Evolutionary conservation across 2,113 vertebrate genomes (phyloP).

Genomic region (Poeciliopsis occidentalis): DNA sequence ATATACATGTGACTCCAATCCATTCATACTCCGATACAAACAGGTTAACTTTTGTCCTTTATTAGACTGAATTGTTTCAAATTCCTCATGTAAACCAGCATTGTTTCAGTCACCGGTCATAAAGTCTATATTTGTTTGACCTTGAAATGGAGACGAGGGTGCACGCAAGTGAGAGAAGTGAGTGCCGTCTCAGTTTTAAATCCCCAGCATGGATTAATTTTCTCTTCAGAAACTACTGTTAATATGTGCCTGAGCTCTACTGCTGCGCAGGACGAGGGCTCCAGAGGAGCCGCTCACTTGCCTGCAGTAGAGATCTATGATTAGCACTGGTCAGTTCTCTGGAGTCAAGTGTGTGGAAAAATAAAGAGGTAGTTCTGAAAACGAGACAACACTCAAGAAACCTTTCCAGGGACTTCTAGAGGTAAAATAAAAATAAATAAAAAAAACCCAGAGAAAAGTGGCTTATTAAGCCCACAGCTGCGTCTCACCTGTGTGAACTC

Average conservation of each 20-base stretch:
- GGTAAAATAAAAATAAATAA: constrained; percentile 3
- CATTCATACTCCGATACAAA: neutral
- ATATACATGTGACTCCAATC: too few species aligned
- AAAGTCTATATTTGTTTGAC: neutral
- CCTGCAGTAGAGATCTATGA: constrained; percentile 55
- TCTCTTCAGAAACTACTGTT: constrained; percentile 29
- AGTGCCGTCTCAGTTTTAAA: constrained; percentile 20
- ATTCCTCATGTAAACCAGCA: neutral
- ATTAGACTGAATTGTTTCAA: neutral
- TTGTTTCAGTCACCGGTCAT: neutral
- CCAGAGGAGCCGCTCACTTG: constrained; percentile 48
- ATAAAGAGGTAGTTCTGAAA: constrained; percentile 17
- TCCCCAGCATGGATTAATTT: constrained; percentile 32
- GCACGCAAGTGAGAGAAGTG: constrained; percentile 9
- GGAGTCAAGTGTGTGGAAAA: constrained; percentile 35
- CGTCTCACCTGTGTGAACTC: constrained; percentile 91
- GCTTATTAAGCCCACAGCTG: constrained; percentile 52
- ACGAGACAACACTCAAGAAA: constrained; percentile 43
- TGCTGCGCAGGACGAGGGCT: constrained; percentile 43
- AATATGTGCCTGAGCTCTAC: constrained; percentile 43
- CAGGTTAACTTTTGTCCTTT: neutral
- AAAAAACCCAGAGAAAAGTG: constrained; percentile 24
- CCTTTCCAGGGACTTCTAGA: constrained; percentile 55
- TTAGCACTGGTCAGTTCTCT: constrained; percentile 58
- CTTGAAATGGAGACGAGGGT: constrained; percentile 10